Base-by-base conservation (phyloP, 53 echinoderm and acorn worm species). In the Crossaster papposus region DNA sequence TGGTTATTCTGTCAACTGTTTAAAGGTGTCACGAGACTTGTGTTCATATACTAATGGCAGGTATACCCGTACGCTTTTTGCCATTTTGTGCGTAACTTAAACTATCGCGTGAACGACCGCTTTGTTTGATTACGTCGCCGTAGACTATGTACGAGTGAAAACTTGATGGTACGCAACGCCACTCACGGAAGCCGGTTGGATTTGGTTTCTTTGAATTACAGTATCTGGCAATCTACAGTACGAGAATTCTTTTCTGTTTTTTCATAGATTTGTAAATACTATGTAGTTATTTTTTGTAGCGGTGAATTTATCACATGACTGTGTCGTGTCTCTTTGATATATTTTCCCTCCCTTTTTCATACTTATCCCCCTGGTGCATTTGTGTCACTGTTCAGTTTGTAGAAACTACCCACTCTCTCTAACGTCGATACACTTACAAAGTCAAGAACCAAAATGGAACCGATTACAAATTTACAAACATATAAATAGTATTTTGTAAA, bases 201-300 rank as follows among this genome's bases (percentile, higher is more conserved):
- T 65, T 51, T 83, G 32, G 51, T 26, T 26, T 54, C 72, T 50
- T 9, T 50, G 30, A 31, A 51, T n/a, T 72, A 72, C 51, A 72
- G 51, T 71, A 73, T 70, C 85, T 72, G 72, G 30, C 29, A 32
- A 52, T 85, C 72, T 83, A 83, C 68, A 70, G 71, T 85, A 34
- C 51, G 22, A 34, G 18, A 24, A n/a, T 32, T 1, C 22, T 38
- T 23, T 37, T 71, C 50, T 50, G 72, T 51, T 37, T 79, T 73
- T 85, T 74, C 85, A 85, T 52, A 73, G 54, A 52, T n/a, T 53
- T 85, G 85, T 85, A 52, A 72, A 85, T n/a, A n/a, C n/a, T n/a
- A n/a, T n/a, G n/a, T 72, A 81, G 81, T 29, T 73, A 34, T 55
- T 72, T 85, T 85, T 73, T 85, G 85, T 85, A 85, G 85, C 58